Conservation (phyloP, 2,113 vertebrate genomes). For the Heterochromis multidens region DNA sequence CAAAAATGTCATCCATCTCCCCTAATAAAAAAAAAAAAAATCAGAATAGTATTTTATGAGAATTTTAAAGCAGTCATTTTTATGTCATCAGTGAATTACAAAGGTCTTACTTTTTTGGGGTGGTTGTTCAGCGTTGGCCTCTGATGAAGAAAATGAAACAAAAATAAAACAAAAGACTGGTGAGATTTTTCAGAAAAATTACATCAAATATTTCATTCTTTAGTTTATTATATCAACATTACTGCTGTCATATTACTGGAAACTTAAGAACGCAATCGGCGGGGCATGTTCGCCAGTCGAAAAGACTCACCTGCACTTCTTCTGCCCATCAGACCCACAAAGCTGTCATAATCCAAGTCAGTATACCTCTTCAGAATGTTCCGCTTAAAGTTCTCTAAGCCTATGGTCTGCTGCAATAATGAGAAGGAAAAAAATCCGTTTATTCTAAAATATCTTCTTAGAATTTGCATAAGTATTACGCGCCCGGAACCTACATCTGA, state of each 20-base stretch:
- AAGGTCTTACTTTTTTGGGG: constrained; percentile 75
- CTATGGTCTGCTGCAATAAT: constrained; percentile 56
- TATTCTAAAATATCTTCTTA: not conserved
- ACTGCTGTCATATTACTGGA: not conserved
- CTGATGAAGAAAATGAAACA: constrained; percentile 19
- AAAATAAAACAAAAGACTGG: not conserved
- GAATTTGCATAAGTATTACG: not conserved
- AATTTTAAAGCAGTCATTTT: not conserved
- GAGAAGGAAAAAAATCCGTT: not conserved
- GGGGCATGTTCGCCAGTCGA: not conserved
- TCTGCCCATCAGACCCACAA: constrained; percentile 84
- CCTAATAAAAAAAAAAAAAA: constrained; percentile 63
- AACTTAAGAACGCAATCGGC: too few species aligned
- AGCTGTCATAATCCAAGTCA: constrained; percentile 82
- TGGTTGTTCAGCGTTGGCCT: constrained; percentile 39
- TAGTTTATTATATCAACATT: accelerated
- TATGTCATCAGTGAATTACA: not conserved
- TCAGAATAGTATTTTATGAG: accelerated
- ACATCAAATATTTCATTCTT: not conserved
- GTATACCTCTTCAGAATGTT: constrained; percentile 77
- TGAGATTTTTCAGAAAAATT: not conserved
- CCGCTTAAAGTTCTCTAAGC: constrained; percentile 70
- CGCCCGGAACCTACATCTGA: constrained; percentile 60
- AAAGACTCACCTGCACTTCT: constrained; percentile 77
- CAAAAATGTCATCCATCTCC: constrained; percentile 93